Evolutionary conservation across 2,113 vertebrate genomes (phyloP).

Genomic region (Anguilla rostrata): DNA sequence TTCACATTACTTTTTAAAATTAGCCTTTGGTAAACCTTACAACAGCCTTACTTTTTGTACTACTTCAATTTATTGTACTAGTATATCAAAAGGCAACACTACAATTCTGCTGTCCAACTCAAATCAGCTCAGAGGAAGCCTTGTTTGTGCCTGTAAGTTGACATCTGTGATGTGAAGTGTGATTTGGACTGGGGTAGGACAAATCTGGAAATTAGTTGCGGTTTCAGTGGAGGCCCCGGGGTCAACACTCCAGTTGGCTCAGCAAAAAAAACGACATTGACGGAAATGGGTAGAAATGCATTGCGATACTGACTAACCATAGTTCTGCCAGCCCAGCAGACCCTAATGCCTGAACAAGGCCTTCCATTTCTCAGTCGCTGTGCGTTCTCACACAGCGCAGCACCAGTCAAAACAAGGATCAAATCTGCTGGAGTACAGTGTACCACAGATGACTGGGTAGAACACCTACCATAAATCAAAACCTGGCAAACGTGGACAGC

Average conservation of each 20-base stretch:
- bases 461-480: slow-evolving; percentile 15
- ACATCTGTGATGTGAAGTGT: not conserved
- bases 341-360: not conserved
- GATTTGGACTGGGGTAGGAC: not conserved
- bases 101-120: not conserved
- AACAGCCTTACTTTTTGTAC: no score
- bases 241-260: not conserved
- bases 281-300: not conserved
- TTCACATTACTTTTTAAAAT: no score
- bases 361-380: not conserved
- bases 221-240: not conserved
- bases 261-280: not conserved
- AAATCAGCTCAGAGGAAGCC: not conserved
- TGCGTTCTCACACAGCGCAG: not conserved
- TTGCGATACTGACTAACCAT: not conserved
- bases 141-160: not conserved
- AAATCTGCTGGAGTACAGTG: not conserved
- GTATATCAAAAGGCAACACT: not conserved
- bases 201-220: not conserved
- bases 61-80: not conserved
- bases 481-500: not conserved
- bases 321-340: not conserved
- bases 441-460: slow-evolving; percentile 12
- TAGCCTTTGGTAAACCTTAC: no score
- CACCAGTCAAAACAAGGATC: not conserved